Base-by-base conservation (phyloP, 2,888 invertebrate genomes). In the Junonia oenone region DNA sequence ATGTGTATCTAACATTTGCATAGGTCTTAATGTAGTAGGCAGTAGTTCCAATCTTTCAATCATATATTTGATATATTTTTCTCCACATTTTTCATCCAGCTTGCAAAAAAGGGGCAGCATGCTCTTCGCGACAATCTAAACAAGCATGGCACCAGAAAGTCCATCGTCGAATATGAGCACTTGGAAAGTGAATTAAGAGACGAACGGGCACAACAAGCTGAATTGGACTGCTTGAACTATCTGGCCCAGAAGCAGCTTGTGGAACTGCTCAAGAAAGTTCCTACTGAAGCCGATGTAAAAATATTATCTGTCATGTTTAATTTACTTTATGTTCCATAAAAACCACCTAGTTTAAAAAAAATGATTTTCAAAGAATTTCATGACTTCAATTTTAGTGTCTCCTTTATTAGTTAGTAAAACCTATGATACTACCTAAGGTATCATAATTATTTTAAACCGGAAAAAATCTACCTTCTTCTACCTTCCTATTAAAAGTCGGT, bases 101-200 rank as follows among this genome's bases (percentile, higher is more conserved):
- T 90, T 13, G 89, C 86, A 2, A 81, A 71, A 57, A 85, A 90
- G 72, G 85, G 90, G 2, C 83, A 81, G 65, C 89, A 89, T 66
- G 71, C 92, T 0, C 81, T 90, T 6, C 92, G 91, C 6, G 90
- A 91, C 43, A 68, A 76, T 11, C 88, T 90, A 58, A 78, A 81
- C 9, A 91, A 90, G 63, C 81, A 76, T 43, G 93, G 93, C 47
- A 87, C 88, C 0, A 75, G 79, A 26, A 78, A 91, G 56, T 88
- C 91, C 8, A 83, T 88, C 17, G 83, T 91, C 22, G 85, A 94
- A 52, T 91, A 90, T 55, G 90, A 89, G 40, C 82, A 92, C 0
- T 66, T 93, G 45, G 81, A 90, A 43, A 78, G 88, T 14, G 89
- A 91, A 53, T 76, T 91, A 3, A 77, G 91, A 0, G 91, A 92